Conservation (phyloP, 2,113 vertebrate species). For the Rallus limicola region DNA sequence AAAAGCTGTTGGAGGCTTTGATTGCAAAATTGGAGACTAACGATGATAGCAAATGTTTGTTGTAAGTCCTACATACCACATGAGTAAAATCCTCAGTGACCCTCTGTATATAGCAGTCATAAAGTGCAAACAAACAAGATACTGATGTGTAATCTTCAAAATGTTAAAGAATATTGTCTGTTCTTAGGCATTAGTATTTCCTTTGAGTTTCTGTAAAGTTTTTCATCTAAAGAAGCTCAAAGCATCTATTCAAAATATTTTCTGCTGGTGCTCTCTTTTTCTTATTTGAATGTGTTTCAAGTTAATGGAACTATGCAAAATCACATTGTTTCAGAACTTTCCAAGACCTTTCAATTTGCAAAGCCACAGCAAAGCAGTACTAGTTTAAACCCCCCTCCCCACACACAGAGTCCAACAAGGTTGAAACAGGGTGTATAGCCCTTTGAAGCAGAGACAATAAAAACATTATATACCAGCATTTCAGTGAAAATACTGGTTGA, state of each 20-base stretch:
- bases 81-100: background rate
- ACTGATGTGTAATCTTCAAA: background rate
- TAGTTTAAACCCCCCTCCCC: background rate
- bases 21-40: background rate
- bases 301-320: background rate
- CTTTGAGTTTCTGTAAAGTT: background rate
- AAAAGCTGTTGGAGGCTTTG: background rate
- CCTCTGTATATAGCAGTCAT: background rate
- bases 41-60: background rate
- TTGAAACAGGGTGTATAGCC: background rate
- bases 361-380: background rate
- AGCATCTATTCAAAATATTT: background rate
- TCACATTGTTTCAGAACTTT: slow-evolving; percentile 2
- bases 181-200: background rate
- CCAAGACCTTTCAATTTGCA: background rate
- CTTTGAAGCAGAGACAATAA: background rate
- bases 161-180: background rate
- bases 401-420: background rate
- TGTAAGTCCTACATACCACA: background rate
- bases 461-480: background rate
- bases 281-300: slow-evolving; percentile 24
- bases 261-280: background rate
- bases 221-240: background rate
- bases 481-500: background rate
- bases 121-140: background rate